These are phyloP conservation scores for Yponomeuta cagnagella DNA, from an alignment of 2,888 invertebrate genomes.

Conservation along the genomic window DNA sequence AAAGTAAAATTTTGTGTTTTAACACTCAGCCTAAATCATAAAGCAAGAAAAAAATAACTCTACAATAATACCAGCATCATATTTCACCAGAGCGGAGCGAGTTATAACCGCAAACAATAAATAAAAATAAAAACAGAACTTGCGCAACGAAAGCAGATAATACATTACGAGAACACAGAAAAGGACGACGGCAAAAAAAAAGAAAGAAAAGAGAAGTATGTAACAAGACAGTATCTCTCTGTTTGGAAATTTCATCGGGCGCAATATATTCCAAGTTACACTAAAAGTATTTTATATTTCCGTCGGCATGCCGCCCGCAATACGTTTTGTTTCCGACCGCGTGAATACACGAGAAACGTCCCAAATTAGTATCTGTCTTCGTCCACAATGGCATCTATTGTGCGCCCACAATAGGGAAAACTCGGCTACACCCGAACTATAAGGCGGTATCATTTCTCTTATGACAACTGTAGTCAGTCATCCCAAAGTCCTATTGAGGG, in stretches of 20 bases:
- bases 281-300: slow-evolving; percentile 26
- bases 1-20: no score
- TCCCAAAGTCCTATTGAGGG: slow-evolving; percentile 20
- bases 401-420: slow-evolving; percentile 43
- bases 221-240: background rate
- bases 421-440: slow-evolving; percentile 38
- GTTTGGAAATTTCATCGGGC: slow-evolving; percentile 2
- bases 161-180: background rate
- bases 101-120: background rate
- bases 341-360: slow-evolving; percentile 36
- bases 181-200: background rate
- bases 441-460: slow-evolving; percentile 37
- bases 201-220: background rate
- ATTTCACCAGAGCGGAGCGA: background rate
- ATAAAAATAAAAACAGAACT: background rate
- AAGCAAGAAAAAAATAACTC: no score
- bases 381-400: slow-evolving; percentile 49
- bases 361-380: slow-evolving; percentile 58
- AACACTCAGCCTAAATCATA: no score
- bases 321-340: slow-evolving; percentile 37
- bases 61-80: background rate
- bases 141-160: background rate
- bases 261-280: slow-evolving; percentile 1
- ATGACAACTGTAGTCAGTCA: slow-evolving; percentile 38
- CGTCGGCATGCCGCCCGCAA: slow-evolving; percentile 20